Conservation (phyloP, 35 echinoderm and acorn worm species). For the Diadema setosum region DNA sequence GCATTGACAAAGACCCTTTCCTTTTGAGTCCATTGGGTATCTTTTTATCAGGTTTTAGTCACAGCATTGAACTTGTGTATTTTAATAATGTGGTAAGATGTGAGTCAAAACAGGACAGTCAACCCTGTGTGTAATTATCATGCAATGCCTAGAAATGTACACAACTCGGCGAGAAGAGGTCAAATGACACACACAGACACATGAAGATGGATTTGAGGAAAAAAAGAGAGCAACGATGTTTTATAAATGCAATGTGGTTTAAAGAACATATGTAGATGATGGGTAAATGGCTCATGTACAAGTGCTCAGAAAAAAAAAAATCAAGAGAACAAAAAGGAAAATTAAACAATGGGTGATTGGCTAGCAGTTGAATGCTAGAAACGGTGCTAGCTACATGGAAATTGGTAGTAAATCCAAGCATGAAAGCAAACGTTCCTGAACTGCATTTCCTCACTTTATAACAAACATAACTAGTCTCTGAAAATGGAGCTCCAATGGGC, state of each 20-base stretch:
- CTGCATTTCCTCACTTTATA: neutral
- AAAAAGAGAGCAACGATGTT: constrained; percentile 44
- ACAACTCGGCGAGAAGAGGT: constrained; percentile 16
- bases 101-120: constrained; percentile 15
- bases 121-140: constrained; percentile 17
- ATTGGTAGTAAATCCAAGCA: neutral
- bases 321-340: constrained; percentile 29
- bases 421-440: neutral
- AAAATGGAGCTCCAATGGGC: neutral
- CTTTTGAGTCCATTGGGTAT: neutral
- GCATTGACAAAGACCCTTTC: neutral
- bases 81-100: neutral
- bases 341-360: constrained; percentile 32
- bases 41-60: neutral
- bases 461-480: neutral
- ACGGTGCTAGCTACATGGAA: constrained; percentile 11
- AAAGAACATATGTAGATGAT: constrained; percentile 70
- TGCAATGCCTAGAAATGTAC: constrained; percentile 31
- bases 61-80: constrained; percentile 8
- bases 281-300: constrained; percentile 12
- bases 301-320: constrained; percentile 42
- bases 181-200: constrained; percentile 42
- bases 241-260: constrained; percentile 81
- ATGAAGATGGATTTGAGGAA: constrained; percentile 39
- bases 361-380: constrained; percentile 17